Evolutionary conservation across 2,888 invertebrate genomes (phyloP).

Genomic region (Lingula anatina): DNA sequence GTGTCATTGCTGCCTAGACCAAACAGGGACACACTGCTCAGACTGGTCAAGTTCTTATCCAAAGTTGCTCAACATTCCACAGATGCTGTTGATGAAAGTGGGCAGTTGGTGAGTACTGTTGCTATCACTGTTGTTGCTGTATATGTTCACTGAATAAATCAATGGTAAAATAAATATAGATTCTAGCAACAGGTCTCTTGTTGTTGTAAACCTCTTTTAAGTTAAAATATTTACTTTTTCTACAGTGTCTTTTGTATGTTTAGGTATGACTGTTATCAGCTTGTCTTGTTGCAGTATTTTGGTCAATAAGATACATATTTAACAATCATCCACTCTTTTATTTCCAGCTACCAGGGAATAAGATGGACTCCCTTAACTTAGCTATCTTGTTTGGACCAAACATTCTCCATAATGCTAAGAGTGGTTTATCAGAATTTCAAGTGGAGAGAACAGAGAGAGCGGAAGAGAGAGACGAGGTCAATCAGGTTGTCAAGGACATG

Average conservation of each 20-base stretch:
- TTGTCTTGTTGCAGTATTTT: no score
- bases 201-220: no score
- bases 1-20: conserved; percentile 79
- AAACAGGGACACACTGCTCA: conserved; percentile 83
- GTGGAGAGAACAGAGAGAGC: conserved; percentile 59
- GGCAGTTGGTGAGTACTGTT: conserved; percentile 40
- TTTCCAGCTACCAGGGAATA: conserved; percentile 72
- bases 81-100: conserved; percentile 59
- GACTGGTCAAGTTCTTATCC: conserved; percentile 75
- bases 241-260: no score
- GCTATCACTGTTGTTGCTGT: background rate
- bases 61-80: conserved; percentile 69
- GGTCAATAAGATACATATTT: no score
- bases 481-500: conserved; percentile 78
- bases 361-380: conserved; percentile 88
- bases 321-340: no score
- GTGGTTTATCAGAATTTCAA: conserved; percentile 29
- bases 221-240: no score
- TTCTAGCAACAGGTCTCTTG: background rate
- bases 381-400: conserved; percentile 93
- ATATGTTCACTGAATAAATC: background rate
- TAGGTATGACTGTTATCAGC: no score
- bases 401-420: conserved; percentile 66
- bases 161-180: background rate
- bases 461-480: conserved; percentile 79